phyloP scores from a whole-genome alignment of 2,888 invertebrate genomes.

The Chromoteleia sp. region DNA sequence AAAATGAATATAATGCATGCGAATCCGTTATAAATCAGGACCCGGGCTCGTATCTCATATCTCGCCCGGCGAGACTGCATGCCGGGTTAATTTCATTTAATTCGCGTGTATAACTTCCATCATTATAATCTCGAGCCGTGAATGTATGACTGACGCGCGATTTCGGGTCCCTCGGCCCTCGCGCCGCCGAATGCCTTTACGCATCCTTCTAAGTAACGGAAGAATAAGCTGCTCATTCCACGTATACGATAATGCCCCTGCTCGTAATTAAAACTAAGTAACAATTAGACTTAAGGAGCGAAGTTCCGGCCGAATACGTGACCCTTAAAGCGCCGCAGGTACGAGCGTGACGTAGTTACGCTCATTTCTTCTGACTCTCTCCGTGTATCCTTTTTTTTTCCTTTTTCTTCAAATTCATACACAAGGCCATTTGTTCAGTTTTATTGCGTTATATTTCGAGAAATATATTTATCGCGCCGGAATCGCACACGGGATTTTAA shows the following conservation, averaged over 20 bases:
- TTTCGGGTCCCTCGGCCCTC: conserved; percentile 36
- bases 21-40: conserved; percentile 75
- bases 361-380: conserved; percentile 5
- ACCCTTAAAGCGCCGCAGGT: conserved; percentile 73
- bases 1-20: conserved; percentile 72
- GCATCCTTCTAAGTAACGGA: conserved; percentile 61
- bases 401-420: conserved; percentile 43
- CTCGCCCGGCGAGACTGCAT: conserved; percentile 69
- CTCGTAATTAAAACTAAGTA: conserved; percentile 79
- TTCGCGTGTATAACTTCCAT: conserved; percentile 74
- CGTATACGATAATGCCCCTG: conserved; percentile 71
- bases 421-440: conserved; percentile 19
- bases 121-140: conserved; percentile 62
- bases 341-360: conserved; percentile 50
- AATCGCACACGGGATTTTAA: conserved; percentile 13
- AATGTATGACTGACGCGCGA: conserved; percentile 65
- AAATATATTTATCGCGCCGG: conserved; percentile 15
- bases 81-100: conserved; percentile 79
- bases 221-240: conserved; percentile 62
- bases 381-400: conserved; percentile 17
- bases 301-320: conserved; percentile 76
- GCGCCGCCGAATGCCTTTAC: conserved; percentile 24
- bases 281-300: conserved; percentile 76
- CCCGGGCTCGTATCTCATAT: conserved; percentile 53
- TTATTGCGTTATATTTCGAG: conserved; percentile 24